These are phyloP conservation scores for Danionella cerebrum DNA, from an alignment of 2,113 vertebrate species.

Conservation along the genomic window DNA sequence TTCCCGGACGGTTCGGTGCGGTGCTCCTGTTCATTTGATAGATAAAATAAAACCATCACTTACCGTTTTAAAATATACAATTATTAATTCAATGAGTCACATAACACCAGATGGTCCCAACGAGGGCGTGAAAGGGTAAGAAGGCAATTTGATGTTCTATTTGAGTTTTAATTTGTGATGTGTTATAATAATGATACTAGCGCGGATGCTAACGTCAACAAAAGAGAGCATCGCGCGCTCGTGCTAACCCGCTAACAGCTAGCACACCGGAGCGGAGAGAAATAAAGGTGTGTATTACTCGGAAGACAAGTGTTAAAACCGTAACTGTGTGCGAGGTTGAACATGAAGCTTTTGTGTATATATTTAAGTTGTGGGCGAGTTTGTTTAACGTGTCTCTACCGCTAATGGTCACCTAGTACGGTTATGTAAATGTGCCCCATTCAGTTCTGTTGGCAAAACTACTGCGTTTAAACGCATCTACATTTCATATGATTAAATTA, in stretches of 20 bases:
- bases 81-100: conserved; percentile 4
- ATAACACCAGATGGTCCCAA: neutral
- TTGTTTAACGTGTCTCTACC: conserved; percentile 36
- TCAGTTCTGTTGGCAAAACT: neutral
- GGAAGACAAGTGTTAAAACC: neutral
- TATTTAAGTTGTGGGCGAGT: conserved; percentile 23
- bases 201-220: conserved; percentile 29
- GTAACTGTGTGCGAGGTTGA: too few relatives aligned
- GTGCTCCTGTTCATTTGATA: conserved; percentile 52
- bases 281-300: neutral
- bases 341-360: neutral
- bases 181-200: too few relatives aligned
- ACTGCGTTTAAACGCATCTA: neutral
- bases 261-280: neutral
- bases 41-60: conserved; percentile 49
- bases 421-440: conserved; percentile 16
- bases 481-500: too few relatives aligned
- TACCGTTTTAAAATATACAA: neutral
- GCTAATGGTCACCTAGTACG: conserved; percentile 36
- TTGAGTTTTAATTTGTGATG: too few relatives aligned
- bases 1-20: conserved; percentile 41
- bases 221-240: conserved; percentile 27
- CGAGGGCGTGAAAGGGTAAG: conserved; percentile 50
- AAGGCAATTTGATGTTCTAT: too few relatives aligned
- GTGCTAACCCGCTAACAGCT: conserved; percentile 10